Evolutionary conservation across 2,888 invertebrate species (phyloP).

Genomic region (Volucella inanis): DNA sequence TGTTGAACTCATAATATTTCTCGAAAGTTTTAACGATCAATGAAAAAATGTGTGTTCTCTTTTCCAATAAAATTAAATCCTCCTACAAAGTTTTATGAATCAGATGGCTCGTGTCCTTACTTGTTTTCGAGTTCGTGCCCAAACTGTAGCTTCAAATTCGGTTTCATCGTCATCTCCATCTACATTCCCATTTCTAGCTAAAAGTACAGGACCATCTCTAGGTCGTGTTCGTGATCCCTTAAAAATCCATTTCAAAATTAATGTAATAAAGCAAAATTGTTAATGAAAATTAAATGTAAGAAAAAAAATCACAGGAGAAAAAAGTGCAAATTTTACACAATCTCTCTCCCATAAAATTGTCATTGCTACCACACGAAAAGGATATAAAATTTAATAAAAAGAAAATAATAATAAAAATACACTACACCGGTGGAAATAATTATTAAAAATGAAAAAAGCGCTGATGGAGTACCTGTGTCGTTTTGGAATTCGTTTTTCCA

Average conservation of each 20-base stretch:
- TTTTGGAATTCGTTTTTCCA: conserved; percentile 78
- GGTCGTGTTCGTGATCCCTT: conserved; percentile 20
- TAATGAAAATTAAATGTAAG: conserved; percentile 64
- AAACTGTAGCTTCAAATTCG: no score
- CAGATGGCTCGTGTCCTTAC: conserved; percentile 24
- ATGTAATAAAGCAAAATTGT: conserved; percentile 63
- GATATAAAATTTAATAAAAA: conserved; percentile 66
- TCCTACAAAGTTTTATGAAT: conserved; percentile 57
- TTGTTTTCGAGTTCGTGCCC: no score
- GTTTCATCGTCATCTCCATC: no score
- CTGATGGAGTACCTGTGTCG: conserved; percentile 79
- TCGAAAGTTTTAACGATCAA: conserved; percentile 70
- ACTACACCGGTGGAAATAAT: conserved; percentile 36
- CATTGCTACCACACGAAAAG: conserved; percentile 60
- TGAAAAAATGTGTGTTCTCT: conserved; percentile 55
- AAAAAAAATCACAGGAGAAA: conserved; percentile 23
- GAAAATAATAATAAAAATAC: conserved; percentile 57
- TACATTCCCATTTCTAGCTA: background rate
- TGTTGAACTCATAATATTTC: conserved; percentile 54
- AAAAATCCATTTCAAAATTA: conserved; percentile 49
- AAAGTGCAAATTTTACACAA: conserved; percentile 70
- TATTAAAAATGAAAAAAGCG: conserved; percentile 76
- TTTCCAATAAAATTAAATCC: conserved; percentile 55
- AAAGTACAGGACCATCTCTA: background rate
- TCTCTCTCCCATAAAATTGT: conserved; percentile 65